Base-by-base conservation (phyloP, 2,797 vertebrate genomes). In the Hybognathus amarus region DNA sequence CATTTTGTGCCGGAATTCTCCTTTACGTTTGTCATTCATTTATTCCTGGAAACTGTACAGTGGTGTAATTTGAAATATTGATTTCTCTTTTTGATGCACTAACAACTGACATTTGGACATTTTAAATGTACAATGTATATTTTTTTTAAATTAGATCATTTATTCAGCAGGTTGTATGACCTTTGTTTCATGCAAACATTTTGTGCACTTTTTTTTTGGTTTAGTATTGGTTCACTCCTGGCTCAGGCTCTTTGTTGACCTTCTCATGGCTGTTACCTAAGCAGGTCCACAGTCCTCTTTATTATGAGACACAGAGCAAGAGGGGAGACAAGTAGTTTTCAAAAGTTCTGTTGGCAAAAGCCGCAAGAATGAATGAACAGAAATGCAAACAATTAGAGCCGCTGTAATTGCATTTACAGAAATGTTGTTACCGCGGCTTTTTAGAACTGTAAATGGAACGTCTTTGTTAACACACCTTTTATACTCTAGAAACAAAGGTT, bases 301-400 rank as follows among this genome's bases (percentile, higher is more conserved):
- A 27, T 71, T 15, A 27, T 33, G 11, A 24, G n/a, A 73, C 17
- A 70, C 9, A 38, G 42, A 24, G 12, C 61, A 30, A 42, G 40
- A 79, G 38, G 36, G 86, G 88, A 87, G 87, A 85, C 20, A 70
- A 83, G 76, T 85, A 80, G 77, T 42, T 67, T 90, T 84, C 85
- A 79, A 80, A 13, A 78, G 77, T 24, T 56, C 47, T 69, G 79
- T 80, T 87, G 83, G 33, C 56, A 64, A 85, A 86, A 80, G 45
- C 24, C 5, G 80, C 67, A 42, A 69, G 79, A 68, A 76, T 10
- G 22, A 20, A 22, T 11, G 11, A 30, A 13, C 12, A 22, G 24
- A 77, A 64, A 17, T 15, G 27, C 38, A 59, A 45, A 71, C 17
- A 18, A 52, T 17, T 45, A 10, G 13, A 47, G 30, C 7, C 20